Conservation (phyloP, 2,888 invertebrate species). For the Diaphora mendica region DNA sequence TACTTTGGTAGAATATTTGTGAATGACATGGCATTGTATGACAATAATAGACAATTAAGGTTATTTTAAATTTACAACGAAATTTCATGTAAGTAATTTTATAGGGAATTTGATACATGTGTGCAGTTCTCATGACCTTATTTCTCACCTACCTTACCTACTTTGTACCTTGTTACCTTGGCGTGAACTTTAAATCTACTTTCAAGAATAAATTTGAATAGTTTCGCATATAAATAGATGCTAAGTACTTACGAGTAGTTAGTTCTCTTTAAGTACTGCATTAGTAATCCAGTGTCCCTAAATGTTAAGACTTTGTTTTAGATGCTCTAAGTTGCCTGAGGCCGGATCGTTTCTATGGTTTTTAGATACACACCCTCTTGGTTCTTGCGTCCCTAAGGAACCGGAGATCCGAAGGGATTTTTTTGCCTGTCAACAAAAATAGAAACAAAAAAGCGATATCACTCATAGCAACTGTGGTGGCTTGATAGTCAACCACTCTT, state of each 20-base stretch:
- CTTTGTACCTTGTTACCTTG: not conserved
- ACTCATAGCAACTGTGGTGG: not conserved
- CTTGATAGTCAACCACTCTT: too few species aligned
- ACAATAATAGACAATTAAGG: not conserved
- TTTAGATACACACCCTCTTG: not conserved
- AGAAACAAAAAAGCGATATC: too few species aligned
- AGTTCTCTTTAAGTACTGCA: not conserved
- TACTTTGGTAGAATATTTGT: not conserved
- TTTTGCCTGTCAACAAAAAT: too few species aligned
- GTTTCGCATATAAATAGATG: conserved; percentile 15
- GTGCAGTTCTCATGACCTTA: not conserved
- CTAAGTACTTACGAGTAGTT: conserved; percentile 7
- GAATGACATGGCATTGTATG: not conserved
- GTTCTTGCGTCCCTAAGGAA: not conserved
- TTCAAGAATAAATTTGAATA: conserved; percentile 26
- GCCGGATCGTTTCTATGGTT: not conserved
- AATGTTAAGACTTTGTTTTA: conserved; percentile 8
- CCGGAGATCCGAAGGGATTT: not conserved
- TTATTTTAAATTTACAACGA: not conserved
- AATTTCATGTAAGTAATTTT: not conserved
- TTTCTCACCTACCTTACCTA: not conserved
- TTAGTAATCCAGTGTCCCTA: not conserved
- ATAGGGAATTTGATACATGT: too few species aligned
- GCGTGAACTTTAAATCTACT: conserved; percentile 10
- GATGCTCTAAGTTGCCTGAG: not conserved